Conservation (phyloP, 2,888 invertebrate species). For the Sinohyriopsis cumingii region DNA sequence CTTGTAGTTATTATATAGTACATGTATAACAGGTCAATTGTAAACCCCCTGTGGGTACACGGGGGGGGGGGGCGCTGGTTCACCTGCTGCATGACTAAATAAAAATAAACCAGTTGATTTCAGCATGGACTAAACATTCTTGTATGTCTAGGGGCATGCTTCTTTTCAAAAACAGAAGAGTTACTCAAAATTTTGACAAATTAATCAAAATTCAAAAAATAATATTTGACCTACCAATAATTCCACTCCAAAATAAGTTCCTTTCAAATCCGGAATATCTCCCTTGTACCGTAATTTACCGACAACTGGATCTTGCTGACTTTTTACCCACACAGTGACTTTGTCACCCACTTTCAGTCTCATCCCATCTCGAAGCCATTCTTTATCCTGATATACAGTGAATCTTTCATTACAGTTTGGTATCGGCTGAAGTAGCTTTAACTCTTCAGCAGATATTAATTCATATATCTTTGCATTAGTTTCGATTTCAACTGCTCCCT, state of each 20-base stretch:
- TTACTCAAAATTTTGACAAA: background rate
- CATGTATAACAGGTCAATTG: too few species aligned
- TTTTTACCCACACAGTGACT: slow-evolving; percentile 58
- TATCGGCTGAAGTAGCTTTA: slow-evolving; percentile 51
- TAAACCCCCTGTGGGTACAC: too few species aligned
- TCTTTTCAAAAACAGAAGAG: background rate
- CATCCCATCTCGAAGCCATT: slow-evolving; percentile 57
- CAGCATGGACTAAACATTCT: too few species aligned
- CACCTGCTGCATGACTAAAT: too few species aligned
- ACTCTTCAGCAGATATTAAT: slow-evolving; percentile 30
- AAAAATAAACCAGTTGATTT: too few species aligned
- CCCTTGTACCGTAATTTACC: slow-evolving; percentile 58
- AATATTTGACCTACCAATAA: slow-evolving; percentile 44
- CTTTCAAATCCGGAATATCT: slow-evolving; percentile 46
- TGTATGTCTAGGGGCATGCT: too few species aligned
- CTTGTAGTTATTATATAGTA: too few species aligned
- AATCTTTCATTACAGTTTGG: slow-evolving; percentile 59
- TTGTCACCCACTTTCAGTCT: slow-evolving; percentile 45
- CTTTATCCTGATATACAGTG: slow-evolving; percentile 48
- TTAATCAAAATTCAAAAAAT: background rate
- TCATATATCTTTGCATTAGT: slow-evolving; percentile 36
- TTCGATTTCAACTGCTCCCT: slow-evolving; percentile 46
- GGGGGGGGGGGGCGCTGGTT: too few species aligned
- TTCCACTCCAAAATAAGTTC: slow-evolving; percentile 63
- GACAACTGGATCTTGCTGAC: slow-evolving; percentile 42